These are phyloP conservation scores for Pseudorasbora parva DNA, from an alignment of 2,113 vertebrate genomes.

Conservation along the genomic window DNA sequence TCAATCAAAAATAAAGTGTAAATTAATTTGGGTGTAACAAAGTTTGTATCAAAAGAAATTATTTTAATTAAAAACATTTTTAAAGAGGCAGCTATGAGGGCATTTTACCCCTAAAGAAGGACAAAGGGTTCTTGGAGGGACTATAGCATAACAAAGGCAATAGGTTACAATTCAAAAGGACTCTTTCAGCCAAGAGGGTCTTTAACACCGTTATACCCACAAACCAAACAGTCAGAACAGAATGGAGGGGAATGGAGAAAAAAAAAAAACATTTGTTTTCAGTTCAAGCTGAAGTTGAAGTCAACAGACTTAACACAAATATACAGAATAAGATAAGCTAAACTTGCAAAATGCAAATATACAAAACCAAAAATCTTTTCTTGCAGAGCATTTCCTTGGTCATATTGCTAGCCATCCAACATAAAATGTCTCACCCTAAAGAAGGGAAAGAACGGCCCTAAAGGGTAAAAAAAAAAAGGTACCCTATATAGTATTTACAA, in stretches of 20 bases:
- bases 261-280: background rate
- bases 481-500: background rate
- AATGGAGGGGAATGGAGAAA: background rate
- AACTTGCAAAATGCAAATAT: background rate
- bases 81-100: background rate
- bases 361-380: background rate
- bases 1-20: background rate
- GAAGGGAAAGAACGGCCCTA: background rate
- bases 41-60: too few species aligned
- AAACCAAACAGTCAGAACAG: background rate
- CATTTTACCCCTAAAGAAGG: background rate
- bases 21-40: background rate
- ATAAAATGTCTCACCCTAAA: background rate
- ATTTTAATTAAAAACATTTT: too few species aligned
- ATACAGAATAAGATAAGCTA: background rate
- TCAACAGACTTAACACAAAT: background rate
- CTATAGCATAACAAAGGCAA: background rate
- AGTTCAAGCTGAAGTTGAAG: conserved; percentile 5
- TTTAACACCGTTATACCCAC: background rate
- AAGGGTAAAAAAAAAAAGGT: too few species aligned
- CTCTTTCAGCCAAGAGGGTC: background rate
- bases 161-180: too few species aligned
- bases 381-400: background rate
- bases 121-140: background rate
- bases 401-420: background rate